phyloP scores from a whole-genome alignment of 2,113 vertebrate genomes.

The Emydocephalus ijimae region DNA sequence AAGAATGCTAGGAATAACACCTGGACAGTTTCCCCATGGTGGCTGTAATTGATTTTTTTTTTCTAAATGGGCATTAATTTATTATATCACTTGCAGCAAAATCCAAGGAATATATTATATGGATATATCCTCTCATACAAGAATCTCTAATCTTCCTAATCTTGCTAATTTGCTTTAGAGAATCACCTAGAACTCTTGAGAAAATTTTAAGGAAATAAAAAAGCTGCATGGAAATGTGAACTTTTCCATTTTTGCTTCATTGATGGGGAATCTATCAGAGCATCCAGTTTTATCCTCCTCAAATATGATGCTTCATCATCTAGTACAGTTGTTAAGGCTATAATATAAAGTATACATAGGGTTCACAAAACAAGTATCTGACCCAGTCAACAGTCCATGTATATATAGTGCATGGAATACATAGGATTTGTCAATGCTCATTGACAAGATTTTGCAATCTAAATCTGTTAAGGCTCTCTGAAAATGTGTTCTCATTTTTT shows the following conservation, averaged over 20 bases:
- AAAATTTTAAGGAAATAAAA: background rate
- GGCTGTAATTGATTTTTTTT: background rate
- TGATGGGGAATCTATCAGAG: background rate
- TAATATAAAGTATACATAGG: background rate
- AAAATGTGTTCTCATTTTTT: conserved; percentile 25
- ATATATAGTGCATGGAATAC: background rate
- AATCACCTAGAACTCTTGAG: background rate
- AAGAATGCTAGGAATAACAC: background rate
- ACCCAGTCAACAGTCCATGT: background rate
- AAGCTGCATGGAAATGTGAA: background rate
- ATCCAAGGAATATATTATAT: background rate
- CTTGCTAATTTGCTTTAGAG: background rate
- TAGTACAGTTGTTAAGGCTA: background rate
- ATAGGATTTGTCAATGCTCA: background rate
- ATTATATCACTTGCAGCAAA: background rate
- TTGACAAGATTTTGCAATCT: background rate
- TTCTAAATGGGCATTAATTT: background rate
- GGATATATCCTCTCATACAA: background rate
- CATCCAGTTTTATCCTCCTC: background rate
- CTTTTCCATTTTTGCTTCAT: background rate
- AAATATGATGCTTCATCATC: background rate
- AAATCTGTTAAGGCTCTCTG: background rate
- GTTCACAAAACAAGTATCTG: background rate
- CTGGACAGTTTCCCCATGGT: background rate
- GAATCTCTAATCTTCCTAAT: background rate